Evolutionary conservation across 2,113 vertebrate genomes (phyloP), one percentile per base, ranked within the genome.

Genomic region (Cyprinodon variegatus): DNA sequence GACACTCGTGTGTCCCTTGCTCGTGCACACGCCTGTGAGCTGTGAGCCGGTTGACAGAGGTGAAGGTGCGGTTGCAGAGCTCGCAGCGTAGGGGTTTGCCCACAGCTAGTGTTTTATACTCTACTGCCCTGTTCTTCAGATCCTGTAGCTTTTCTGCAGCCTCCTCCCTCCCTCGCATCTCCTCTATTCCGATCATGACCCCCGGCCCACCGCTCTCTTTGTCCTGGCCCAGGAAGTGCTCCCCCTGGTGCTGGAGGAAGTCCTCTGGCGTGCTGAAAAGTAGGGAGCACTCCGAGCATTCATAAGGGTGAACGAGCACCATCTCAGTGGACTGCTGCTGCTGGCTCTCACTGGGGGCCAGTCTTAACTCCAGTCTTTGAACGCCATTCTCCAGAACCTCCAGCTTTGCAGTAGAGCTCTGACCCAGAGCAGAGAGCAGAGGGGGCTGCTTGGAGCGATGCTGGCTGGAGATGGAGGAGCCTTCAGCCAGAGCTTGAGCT

Each of bases 191-290:
- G 3, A 87, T 78, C 93, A 94, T 93, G 1, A 95, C 89, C 0
- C 93, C 92, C 0, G 91, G 87, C 2, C 95, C 95, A 0, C 90
- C 93, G 0, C 92, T 95, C 65, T 96, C 96, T 59, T 96, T 96
- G 76, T 96, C 95, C 62, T 96, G 95, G 11, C 91, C 93, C 68
- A 95, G 90, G 78, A 96, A 96, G 88, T 97, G 96, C 86, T 95
- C 94, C 3, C 96, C 96, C 79, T 97, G 96, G 88, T 97, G 96
- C 72, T 96, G 95, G 57, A 97, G 93, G 82, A 97, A 96, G 78
- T 97, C 96, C 79, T 97, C 96, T 0, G 96, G 96, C 0, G 96
- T 96, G 59, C 93, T 93, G 86, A 97, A 96, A 36, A 96, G 92
- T 45, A 95, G 88, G 53, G 94, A 93, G 60, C 96, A 97, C 86